Evolutionary conservation across 2,888 invertebrate species (phyloP), one percentile per base, ranked within the genome.

Genomic region (Megamerina dolium): DNA sequence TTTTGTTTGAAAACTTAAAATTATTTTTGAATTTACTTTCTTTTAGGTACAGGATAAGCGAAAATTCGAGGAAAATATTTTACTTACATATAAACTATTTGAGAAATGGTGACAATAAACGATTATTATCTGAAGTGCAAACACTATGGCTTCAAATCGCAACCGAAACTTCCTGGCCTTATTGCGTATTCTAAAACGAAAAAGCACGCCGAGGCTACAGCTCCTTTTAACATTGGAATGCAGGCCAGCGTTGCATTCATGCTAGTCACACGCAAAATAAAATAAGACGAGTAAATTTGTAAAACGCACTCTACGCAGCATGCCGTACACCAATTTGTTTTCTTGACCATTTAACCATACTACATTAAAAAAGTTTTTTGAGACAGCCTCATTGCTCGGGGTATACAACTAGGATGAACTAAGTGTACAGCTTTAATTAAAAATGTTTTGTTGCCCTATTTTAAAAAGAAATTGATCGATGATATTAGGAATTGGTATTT

Each of bases 351-450:
- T 34, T 19, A 5, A 34, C 3, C 18, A 17, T 5, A n/a, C 14
- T 32, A 17, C 32, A 32, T 14, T 17, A 32, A 13, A 32, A 32
- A 17, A 32, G 16, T 5, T 32, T 34, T 34, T 34, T 19, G 34
- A n/a, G 34, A 19, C 21, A 34, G 34, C 34, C 20, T 21, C 21
- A 34, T 19, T 34, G 34, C 34, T n/a, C 18, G 34, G 13, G 20
- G 21, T 13, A 20, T 34, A 21, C 34, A 19, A 34, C 34, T 34
- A 33, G 33, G 33, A 33, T 19, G 33, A 33, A 33, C 33, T 19
- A 33, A 33, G 33, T 33, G 33, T 33, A 4, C 19, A 19, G 18
- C 33, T 3, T 18, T 33, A 12, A 33, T 33, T 19, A 13, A n/a
- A n/a, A n/a, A n/a, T n/a, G n/a, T n/a, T n/a, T n/a, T n/a, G n/a